Evolutionary conservation across 1,140 invertebrate species (phyloP).

Genomic region (Drosophila orena): DNA sequence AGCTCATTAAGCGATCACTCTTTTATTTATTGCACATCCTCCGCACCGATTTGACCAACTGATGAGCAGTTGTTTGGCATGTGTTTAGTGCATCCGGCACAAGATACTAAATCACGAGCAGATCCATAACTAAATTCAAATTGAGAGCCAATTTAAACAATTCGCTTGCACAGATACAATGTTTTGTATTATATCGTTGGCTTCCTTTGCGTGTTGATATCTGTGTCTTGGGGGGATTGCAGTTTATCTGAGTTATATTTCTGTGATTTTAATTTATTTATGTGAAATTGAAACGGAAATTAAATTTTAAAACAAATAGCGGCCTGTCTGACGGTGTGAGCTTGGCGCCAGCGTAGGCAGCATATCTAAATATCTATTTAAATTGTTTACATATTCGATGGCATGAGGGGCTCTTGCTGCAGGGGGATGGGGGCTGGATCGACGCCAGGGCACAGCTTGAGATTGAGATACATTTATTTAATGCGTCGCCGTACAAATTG

Average conservation of each 20-base stretch:
- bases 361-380: slow-evolving; percentile 81
- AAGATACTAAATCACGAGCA: slow-evolving; percentile 50
- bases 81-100: slow-evolving; percentile 75
- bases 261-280: slow-evolving; percentile 78
- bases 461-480: slow-evolving; percentile 81
- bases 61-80: slow-evolving; percentile 61
- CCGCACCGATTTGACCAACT: slow-evolving; percentile 26
- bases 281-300: slow-evolving; percentile 85
- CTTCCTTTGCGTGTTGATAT: slow-evolving; percentile 25
- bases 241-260: slow-evolving; percentile 48
- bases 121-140: slow-evolving; percentile 48
- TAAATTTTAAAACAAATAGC: slow-evolving; percentile 84
- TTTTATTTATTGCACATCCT: slow-evolving; percentile 68
- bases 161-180: slow-evolving; percentile 37
- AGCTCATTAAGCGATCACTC: slow-evolving; percentile 61
- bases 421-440: slow-evolving; percentile 2
- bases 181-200: not conserved
- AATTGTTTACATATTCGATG: slow-evolving; percentile 75
- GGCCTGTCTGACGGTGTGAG: slow-evolving; percentile 30
- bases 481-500: slow-evolving; percentile 77
- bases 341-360: slow-evolving; percentile 78
- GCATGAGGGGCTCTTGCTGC: not conserved
- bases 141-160: slow-evolving; percentile 55
- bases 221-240: slow-evolving; percentile 51
- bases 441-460: slow-evolving; percentile 73